Evolutionary conservation across 2,797 vertebrate genomes (phyloP).

Genomic region (Macropus fuliginosus): DNA sequence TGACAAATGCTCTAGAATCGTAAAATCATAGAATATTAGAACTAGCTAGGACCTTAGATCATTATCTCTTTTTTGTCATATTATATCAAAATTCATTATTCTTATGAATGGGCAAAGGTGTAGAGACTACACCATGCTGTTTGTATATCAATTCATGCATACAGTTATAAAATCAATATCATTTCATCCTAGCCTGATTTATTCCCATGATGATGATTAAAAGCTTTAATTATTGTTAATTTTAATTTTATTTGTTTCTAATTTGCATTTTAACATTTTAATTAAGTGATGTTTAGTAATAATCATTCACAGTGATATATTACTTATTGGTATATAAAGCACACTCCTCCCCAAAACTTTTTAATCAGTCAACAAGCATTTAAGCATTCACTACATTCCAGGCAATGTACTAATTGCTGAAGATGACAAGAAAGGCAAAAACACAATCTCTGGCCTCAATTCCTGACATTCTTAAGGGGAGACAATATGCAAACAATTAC

Average conservation of each 20-base stretch:
- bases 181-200: not conserved
- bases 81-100: not conserved
- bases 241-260: constrained; percentile 6
- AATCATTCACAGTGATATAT: not conserved
- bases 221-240: not conserved
- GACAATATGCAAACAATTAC: not conserved
- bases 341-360: not conserved
- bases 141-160: not conserved
- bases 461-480: not conserved
- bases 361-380: not conserved
- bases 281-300: not conserved
- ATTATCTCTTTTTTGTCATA: not conserved
- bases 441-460: not conserved
- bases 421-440: not conserved
- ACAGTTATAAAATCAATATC: not conserved
- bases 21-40: not conserved
- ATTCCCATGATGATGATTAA: not conserved
- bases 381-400: not conserved
- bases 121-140: not conserved
- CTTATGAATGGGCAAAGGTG: not conserved
- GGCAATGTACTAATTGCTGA: not conserved
- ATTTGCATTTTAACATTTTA: not conserved
- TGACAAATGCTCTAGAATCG: not conserved
- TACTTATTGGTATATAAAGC: not conserved
- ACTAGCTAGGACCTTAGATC: not conserved